A percentile compares a stretch with the other conserved stretches of the same genome.
phyloP scores from a whole-genome alignment of 2,113 vertebrate species.

The Otocyon megalotis region DNA sequence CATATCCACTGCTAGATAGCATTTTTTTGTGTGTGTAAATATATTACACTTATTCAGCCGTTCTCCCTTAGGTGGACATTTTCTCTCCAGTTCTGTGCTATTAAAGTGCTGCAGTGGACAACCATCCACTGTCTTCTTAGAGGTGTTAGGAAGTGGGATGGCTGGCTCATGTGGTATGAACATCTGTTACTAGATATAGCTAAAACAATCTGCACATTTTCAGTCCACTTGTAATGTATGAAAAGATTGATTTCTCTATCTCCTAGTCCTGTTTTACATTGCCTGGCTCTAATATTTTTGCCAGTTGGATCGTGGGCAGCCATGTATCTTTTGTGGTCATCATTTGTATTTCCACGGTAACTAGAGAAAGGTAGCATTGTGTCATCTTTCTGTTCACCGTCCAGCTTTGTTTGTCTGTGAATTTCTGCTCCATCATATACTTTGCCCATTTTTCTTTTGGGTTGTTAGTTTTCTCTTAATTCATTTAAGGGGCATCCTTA shows the following conservation, averaged over 20 bases:
- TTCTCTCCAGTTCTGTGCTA: not conserved
- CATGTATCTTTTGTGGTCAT: not conserved
- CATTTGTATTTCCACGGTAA: constrained; percentile 22
- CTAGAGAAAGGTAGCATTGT: not conserved
- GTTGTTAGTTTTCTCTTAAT: constrained; percentile 27
- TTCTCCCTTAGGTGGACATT: not conserved
- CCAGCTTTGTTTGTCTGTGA: not conserved
- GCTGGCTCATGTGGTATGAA: not conserved
- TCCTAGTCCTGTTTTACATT: not conserved
- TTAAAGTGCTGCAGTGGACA: not conserved
- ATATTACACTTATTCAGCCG: not conserved
- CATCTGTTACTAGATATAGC: not conserved
- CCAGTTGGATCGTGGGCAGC: not conserved
- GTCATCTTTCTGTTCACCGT: not conserved
- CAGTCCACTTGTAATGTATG: not conserved
- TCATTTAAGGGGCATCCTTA: constrained; percentile 13
- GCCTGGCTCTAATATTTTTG: not conserved
- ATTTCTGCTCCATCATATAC: not conserved
- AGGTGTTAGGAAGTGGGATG: not conserved
- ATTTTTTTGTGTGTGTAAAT: not conserved
- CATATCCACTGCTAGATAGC: not conserved
- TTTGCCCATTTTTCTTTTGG: not conserved
- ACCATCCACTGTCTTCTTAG: not conserved
- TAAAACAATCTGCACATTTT: not conserved
- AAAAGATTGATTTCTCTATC: constrained; percentile 20